phyloP scores from a whole-genome alignment of 2,888 invertebrate species.

The Apodemia duryi region DNA sequence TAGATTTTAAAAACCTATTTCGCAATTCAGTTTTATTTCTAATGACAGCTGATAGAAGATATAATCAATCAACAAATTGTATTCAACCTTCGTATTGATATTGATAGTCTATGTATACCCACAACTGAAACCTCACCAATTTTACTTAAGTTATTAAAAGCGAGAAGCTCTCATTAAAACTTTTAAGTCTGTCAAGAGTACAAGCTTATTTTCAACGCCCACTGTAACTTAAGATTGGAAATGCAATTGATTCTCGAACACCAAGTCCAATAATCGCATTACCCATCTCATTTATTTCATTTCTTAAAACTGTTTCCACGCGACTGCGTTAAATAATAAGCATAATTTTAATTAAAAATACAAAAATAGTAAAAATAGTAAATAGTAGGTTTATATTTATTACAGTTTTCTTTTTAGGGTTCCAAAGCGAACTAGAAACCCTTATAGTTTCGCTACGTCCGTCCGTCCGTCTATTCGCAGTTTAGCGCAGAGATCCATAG shows the following conservation, averaged over 20 bases:
- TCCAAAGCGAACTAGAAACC: no score
- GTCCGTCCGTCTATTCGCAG: no score
- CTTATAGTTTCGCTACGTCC: no score
- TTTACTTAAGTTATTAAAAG: conserved; percentile 1
- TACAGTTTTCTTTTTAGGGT: no score
- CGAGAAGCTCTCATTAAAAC: not conserved
- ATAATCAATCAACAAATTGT: not conserved
- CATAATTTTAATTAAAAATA: no score
- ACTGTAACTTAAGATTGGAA: conserved; percentile 4
- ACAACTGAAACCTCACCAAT: not conserved
- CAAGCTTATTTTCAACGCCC: conserved; percentile 2
- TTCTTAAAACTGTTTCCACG: not conserved
- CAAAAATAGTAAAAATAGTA: no score
- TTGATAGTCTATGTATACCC: not conserved
- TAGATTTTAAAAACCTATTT: no score
- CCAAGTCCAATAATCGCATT: not conserved
- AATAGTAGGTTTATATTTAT: no score
- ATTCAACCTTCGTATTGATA: not conserved
- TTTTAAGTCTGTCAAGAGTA: not conserved
- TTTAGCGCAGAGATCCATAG: no score
- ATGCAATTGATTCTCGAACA: not conserved
- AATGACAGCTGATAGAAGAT: no score
- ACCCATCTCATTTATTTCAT: not conserved
- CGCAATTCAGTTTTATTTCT: no score
- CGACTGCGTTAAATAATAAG: no score